Percentiles rank a stretch among this genome's conserved stretches.
Evolutionary conservation across 2,113 vertebrate genomes (phyloP).

Genomic region (Cnemophilus loriae): DNA sequence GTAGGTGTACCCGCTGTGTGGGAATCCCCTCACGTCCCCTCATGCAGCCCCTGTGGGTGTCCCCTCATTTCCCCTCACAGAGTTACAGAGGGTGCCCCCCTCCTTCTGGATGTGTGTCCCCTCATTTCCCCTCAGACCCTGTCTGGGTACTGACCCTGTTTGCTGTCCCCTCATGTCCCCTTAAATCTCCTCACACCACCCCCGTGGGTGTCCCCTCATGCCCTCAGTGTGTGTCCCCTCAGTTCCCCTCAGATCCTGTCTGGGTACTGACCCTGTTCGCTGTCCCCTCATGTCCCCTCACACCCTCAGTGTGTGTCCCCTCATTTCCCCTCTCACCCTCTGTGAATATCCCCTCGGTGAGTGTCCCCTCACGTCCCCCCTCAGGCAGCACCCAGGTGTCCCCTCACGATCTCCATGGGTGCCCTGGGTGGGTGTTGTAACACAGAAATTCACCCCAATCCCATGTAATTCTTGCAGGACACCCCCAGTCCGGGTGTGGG

Average conservation of each 20-base stretch:
- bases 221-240: background rate
- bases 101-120: background rate
- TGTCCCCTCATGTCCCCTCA: background rate
- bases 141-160: accelerated
- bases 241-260: no score
- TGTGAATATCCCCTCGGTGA: background rate
- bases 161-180: background rate
- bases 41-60: background rate
- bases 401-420: background rate
- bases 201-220: background rate
- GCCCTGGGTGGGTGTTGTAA: background rate
- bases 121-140: background rate
- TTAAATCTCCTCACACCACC: no score
- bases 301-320: background rate
- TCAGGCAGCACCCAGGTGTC: background rate
- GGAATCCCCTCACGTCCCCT: background rate
- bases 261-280: no score
- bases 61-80: background rate
- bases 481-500: accelerated
- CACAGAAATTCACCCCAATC: background rate
- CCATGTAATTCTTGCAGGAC: background rate
- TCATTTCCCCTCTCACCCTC: background rate
- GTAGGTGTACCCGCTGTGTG: accelerated
- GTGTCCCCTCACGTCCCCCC: background rate
- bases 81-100: background rate